A percentile compares a stretch with the other conserved stretches of the same genome.
Conservation (phyloP, 2,113 vertebrate species). For the Rhabdomys dilectus region DNA sequence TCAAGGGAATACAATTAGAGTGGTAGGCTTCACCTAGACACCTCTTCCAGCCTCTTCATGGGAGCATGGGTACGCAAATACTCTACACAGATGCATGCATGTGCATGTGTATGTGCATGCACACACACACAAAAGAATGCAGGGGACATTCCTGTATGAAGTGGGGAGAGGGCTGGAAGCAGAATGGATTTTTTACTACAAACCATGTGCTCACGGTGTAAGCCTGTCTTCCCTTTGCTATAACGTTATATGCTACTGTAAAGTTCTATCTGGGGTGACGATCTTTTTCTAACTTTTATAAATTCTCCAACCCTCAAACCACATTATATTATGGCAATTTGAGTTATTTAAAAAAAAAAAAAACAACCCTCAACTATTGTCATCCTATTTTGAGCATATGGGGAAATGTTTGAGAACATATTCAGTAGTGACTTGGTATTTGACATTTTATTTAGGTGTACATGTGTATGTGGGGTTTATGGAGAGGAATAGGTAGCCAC, state of each 20-base stretch:
- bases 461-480: neutral
- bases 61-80: neutral
- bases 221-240: neutral
- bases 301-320: constrained; percentile 10
- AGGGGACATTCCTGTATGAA: neutral
- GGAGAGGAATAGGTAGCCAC: neutral
- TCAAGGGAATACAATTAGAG: neutral
- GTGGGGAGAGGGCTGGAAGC: neutral
- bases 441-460: neutral
- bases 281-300: neutral
- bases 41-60: neutral
- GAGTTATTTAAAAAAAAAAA: neutral
- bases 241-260: neutral
- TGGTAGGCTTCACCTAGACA: too few relatives aligned
- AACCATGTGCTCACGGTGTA: neutral
- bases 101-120: neutral
- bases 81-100: neutral
- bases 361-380: neutral
- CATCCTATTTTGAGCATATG: constrained; percentile 19
- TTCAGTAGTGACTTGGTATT: neutral
- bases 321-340: neutral
- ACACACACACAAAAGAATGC: neutral
- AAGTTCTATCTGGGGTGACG: neutral
- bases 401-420: neutral
- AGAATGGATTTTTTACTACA: neutral